Conservation (phyloP, 2,888 invertebrate species). For the Tillus elongatus region DNA sequence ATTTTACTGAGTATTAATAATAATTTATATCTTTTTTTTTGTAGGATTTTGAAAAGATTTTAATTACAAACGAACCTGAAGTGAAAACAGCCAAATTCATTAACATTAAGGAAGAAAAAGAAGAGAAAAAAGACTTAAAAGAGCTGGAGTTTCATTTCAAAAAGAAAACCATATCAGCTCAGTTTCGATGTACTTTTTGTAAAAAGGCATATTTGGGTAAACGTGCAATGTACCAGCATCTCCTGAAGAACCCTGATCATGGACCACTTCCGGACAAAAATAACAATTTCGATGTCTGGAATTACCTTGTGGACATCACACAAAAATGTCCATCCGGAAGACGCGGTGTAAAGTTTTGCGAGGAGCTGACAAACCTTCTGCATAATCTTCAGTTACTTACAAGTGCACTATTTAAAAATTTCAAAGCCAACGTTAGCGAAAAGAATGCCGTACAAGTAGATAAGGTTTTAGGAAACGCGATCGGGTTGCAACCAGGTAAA, state of each 20-base stretch:
- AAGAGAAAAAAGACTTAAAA: constrained; percentile 13
- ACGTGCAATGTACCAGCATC: constrained; percentile 52
- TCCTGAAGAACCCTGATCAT: constrained; percentile 53
- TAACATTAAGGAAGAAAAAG: constrained; percentile 13
- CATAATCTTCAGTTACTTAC: constrained; percentile 33
- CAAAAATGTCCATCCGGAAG: constrained; percentile 31
- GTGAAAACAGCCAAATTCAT: constrained; percentile 30
- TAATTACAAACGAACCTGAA: constrained; percentile 26
- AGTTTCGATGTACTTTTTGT: constrained; percentile 54
- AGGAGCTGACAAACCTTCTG: constrained; percentile 34
- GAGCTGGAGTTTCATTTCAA: constrained; percentile 21
- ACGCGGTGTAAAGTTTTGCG: constrained; percentile 33
- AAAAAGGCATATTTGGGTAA: constrained; percentile 55
- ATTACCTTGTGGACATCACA: constrained; percentile 34
- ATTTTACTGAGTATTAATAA: not conserved
- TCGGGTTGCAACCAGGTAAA: constrained; percentile 34
- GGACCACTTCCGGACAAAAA: constrained; percentile 36
- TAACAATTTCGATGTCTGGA: constrained; percentile 35
- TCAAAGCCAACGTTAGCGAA: constrained; percentile 22
- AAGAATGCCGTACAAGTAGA: constrained; percentile 32
- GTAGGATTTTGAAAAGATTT: constrained; percentile 34
- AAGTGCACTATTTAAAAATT: constrained; percentile 33
- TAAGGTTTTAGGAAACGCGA: constrained; percentile 30
- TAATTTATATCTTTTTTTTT: not conserved
- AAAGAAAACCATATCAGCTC: constrained; percentile 43